phyloP scores from a whole-genome alignment of 2,113 vertebrate genomes.

The Excalfactoria chinensis region DNA sequence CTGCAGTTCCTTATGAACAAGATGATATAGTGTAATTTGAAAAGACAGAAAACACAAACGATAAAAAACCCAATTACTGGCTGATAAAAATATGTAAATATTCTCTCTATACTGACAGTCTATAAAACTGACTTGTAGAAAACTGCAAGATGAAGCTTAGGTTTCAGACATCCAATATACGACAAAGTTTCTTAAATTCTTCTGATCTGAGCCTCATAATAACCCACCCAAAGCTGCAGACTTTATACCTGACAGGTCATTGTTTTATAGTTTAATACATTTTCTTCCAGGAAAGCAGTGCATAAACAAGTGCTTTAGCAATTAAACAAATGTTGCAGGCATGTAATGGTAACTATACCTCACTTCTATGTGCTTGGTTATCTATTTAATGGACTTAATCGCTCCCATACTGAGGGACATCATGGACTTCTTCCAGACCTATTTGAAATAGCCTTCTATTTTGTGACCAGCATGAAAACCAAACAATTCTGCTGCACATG shows the following conservation, averaged over 20 bases:
- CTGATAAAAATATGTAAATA: constrained; percentile 66
- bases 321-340: constrained; percentile 61
- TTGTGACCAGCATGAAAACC: background rate
- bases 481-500: background rate
- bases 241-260: constrained; percentile 44
- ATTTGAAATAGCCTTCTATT: constrained; percentile 4
- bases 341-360: constrained; percentile 43
- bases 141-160: background rate
- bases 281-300: constrained; percentile 32
- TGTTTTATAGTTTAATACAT: constrained; percentile 47
- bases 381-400: constrained; percentile 60
- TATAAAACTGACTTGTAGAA: constrained; percentile 3
- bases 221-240: background rate
- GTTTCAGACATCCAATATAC: background rate
- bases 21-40: constrained; percentile 27
- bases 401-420: constrained; percentile 37
- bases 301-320: constrained; percentile 54
- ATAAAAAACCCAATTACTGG: constrained; percentile 49
- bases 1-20: constrained; percentile 5
- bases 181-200: constrained; percentile 43
- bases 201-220: constrained; percentile 19
- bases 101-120: constrained; percentile 8
- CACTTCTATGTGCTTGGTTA: constrained; percentile 57
- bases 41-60: constrained; percentile 53
- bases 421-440: constrained; percentile 34